Base-by-base conservation (phyloP, 2,797 vertebrate genomes). In the Brachymystax lenok region DNA sequence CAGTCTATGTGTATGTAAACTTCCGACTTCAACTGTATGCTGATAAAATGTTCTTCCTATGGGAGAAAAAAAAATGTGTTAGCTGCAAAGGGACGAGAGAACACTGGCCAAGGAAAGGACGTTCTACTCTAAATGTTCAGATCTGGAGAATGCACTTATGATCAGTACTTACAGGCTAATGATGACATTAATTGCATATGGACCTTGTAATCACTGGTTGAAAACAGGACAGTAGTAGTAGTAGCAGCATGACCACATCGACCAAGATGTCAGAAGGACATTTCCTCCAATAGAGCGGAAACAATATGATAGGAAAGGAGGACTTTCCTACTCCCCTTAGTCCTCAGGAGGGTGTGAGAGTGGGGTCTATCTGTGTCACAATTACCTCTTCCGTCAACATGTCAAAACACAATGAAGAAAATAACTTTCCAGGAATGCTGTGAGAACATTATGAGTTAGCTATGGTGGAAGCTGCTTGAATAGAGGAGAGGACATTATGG, bases 261-360 rank as follows among this genome's bases (percentile, higher is more conserved):
- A 64, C 40, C 10, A 52, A 68, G 67, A 80, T 76, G 83, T 84
- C 83, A 84, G 76, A 77, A 70, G 27, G 70, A 83, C 74, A 83
- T 82, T 86, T 91, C 85, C 85, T 88, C 59, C 27, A 33, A 73
- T 77, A 80, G 50, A 76, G 56, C 75, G 77, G 81, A 84, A 86
- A 88, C 52, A 78, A 46, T 70, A 76, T 35, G 73, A 66, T 69
- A 69, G 77, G 66, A 77, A 69, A 75, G 54, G 71, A 64, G 78
- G 35, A 21, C 33, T 64, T 30, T 73, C 28, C 52, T 12, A 19
- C 27, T 21, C 21, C 10, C 40, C 13, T 46, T 46, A 46, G 10
- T 46, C 40, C 40, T 46, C 8, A 27, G 75, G 52, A 78, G 74
- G 56, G 13, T 73, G 72, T 79, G 80, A 82, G 76, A 79, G 70